Percentiles rank a stretch among this genome's conserved stretches.
These are phyloP conservation scores for Carapus acus DNA, from an alignment of 2,797 vertebrate genomes.

Conservation along the genomic window DNA sequence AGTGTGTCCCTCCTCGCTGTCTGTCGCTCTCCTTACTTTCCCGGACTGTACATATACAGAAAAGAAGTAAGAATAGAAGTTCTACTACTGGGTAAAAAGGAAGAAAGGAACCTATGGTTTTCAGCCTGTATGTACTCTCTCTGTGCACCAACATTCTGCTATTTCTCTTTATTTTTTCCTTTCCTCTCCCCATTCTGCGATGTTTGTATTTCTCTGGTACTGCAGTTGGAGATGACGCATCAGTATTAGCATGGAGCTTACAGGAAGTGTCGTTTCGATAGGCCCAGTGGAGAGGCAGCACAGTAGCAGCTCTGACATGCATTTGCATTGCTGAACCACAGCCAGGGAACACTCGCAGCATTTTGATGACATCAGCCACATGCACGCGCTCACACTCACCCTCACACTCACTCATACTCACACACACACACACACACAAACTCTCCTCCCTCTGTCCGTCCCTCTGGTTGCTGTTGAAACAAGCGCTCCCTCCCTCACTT, in stretches of 20 bases:
- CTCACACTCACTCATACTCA: no score
- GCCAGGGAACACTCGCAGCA: slow-evolving; percentile 73
- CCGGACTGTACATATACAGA: no score
- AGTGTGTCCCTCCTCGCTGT: no score
- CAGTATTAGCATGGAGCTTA: slow-evolving; percentile 62
- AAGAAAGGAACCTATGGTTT: no score
- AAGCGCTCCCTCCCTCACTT: slow-evolving; percentile 42
- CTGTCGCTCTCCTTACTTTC: no score
- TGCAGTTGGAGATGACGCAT: slow-evolving; percentile 76
- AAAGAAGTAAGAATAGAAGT: no score
- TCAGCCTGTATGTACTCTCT: no score
- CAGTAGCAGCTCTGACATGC: slow-evolving; percentile 67
- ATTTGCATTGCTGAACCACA: slow-evolving; percentile 65
- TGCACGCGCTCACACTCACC: slow-evolving; percentile 38
- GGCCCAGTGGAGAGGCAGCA: slow-evolving; percentile 55
- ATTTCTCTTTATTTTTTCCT: slow-evolving; percentile 10
- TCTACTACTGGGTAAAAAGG: no score
- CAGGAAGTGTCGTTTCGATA: slow-evolving; percentile 71
- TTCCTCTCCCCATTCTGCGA: slow-evolving; percentile 45
- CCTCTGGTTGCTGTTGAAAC: slow-evolving; percentile 65
- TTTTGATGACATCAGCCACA: slow-evolving; percentile 77
- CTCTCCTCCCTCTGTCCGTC: slow-evolving; percentile 36
- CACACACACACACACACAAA: no score
- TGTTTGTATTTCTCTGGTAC: no score
- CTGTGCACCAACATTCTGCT: no score